These are phyloP conservation scores for Apocrypta bakeri DNA, from an alignment of 1,140 invertebrate species.

Conservation along the genomic window DNA sequence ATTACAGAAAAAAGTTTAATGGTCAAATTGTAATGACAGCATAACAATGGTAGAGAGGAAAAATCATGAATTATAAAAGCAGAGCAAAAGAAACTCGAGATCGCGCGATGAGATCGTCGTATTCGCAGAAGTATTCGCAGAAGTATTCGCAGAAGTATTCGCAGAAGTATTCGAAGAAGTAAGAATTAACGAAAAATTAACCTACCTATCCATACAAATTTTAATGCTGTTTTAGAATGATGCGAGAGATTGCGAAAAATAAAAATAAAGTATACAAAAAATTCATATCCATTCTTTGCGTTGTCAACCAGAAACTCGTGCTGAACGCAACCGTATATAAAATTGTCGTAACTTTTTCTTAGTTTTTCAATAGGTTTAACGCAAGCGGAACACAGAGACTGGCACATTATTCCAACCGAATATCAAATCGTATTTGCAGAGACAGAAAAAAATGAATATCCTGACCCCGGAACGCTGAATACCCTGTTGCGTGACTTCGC, in stretches of 20 bases:
- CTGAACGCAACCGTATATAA: conserved; percentile 40
- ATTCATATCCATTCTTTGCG: conserved; percentile 60
- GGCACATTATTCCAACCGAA: conserved; percentile 61
- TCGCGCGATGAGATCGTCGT: conserved; percentile 22
- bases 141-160: neutral
- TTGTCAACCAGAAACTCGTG: conserved; percentile 61
- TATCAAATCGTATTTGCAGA: conserved; percentile 1
- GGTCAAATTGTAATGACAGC: conserved; percentile 51
- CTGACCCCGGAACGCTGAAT: conserved; percentile 66
- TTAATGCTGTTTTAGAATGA: conserved; percentile 48
- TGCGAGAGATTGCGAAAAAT: conserved; percentile 41
- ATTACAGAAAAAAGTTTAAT: conserved; percentile 42
- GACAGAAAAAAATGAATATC: conserved; percentile 57
- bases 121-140: neutral
- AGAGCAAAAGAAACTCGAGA: conserved; percentile 57
- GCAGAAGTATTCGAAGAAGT: neutral
- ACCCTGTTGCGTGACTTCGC: conserved; percentile 65
- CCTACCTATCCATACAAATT: conserved; percentile 41
- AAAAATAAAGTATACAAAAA: conserved; percentile 40
- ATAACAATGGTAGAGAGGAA: conserved; percentile 57
- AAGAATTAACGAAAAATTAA: conserved; percentile 27
- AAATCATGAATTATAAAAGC: conserved; percentile 50
- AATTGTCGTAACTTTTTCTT: conserved; percentile 67
- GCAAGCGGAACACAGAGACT: conserved; percentile 60
- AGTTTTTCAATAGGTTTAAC: conserved; percentile 70